Base-by-base conservation (phyloP, 1,140 invertebrate species). In the Bombus difficillimus region DNA sequence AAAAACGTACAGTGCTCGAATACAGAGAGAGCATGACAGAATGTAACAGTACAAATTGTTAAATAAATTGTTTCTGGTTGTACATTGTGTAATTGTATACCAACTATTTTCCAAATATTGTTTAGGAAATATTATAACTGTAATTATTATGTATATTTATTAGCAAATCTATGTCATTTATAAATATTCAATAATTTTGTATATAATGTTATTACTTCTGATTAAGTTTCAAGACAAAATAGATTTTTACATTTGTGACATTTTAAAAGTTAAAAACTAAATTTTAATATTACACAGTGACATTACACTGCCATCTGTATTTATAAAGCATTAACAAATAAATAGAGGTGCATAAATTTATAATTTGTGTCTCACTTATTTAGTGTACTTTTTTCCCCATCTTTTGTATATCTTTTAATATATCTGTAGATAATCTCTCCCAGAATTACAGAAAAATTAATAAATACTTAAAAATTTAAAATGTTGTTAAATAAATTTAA, bases 1-100 rank as follows among this genome's bases (percentile, higher is more conserved):
- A 28, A 96, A 97, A 94, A 97, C 98, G 3, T 99, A 98, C 93
- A 97, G 97, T 91, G 97, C 96, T 93, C 96, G 98, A 92, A 96
- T 99, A 89, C 97, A 98, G 93, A 95, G 96, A 89, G 98, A 98
- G 94, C 96, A 96, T 90, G 95, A 96, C 90, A 95, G 91, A 91
- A 86, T 94, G 91, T 93, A 93, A 93, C 91, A 92, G 92, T 72
- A 71, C 12, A 83, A 77, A 39, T 83, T 86, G 64, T 25, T 81
- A 79, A 89, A 86, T 91, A 92, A 90, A 91, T 92, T 90, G 86
- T 91, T 92, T 86, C 79, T 89, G 88, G 86, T 90, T 91, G 86
- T 77, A 59, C n/a, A 81, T n/a, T 59, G n/a, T 83, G 82, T 88
- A 89, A 66, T 66, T 87, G 37, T 68, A 28, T 66, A 73, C 83